Base-by-base conservation (phyloP, 1,140 invertebrate species). In the Drosophila repleta region DNA sequence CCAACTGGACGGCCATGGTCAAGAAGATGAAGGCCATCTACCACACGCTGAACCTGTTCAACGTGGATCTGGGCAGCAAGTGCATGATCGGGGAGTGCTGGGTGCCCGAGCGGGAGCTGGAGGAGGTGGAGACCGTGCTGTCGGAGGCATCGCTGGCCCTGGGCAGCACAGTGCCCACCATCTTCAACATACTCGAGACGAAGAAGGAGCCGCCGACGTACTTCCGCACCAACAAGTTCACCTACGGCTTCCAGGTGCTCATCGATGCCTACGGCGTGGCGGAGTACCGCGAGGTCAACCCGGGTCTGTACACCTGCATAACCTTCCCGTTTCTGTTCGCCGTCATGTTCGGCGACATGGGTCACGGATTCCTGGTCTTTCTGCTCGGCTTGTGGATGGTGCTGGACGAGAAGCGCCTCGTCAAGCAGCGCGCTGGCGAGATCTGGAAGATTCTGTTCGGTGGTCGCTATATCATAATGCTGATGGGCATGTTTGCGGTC, bases 361-460 rank as follows among this genome's bases (percentile, higher is more conserved):
- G 95, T 15, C 95, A 96, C 90, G 95, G 95, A 5, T 71, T 94
- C 2, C 92, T 96, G 29, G 95, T 96, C 93, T 92, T 94, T 1
- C 60, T 93, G 1, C 93, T 95, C 69, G 94, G 93, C 7, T 77
- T 93, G 4, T 95, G 93, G 90, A 93, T 96, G 90, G 94, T 96
- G 90, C 64, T 95, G 1, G 95, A 94, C 53, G 97, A 98, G 88
- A 96, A 96, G 46, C 94, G 94, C 45, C 49, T 90, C 11, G 18
- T 92, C 10, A 94, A 95, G 76, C 95, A 94, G 79, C 93, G 93
- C 2, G 94, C 93, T 67, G 95, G 94, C 78, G 96, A 96, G 95
- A 99, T 99, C 76, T 98, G 97, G 95, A 97, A 95, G 82, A 99
- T 98, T 46, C 98, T 99, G 93, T 99, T 99, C 90, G 96, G 95